These are phyloP conservation scores for Alauda arvensis DNA, from an alignment of 2,797 vertebrate species.

Conservation along the genomic window DNA sequence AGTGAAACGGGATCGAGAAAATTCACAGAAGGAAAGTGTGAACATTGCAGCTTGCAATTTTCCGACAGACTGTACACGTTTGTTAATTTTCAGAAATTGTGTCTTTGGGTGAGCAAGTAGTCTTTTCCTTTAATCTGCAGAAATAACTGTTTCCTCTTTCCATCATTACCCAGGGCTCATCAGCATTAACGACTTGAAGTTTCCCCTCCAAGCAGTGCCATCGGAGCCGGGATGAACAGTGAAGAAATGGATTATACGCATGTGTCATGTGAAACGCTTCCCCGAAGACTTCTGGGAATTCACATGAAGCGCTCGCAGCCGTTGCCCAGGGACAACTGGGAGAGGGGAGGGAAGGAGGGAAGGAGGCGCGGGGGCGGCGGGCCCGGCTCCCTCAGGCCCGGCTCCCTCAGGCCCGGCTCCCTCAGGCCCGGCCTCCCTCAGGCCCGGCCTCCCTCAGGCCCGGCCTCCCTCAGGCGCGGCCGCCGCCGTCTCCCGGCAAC, in stretches of 20 bases:
- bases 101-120: neutral
- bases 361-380: no score
- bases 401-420: no score
- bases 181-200: neutral
- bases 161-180: neutral
- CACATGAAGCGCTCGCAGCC: accelerated
- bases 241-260: neutral
- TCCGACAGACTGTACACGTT: neutral
- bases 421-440: no score
- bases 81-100: neutral
- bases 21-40: neutral
- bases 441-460: neutral
- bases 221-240: neutral
- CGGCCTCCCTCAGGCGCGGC: neutral
- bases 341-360: accelerated
- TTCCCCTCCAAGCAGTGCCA: neutral
- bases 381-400: no score
- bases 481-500: slow-evolving; percentile 7
- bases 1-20: neutral
- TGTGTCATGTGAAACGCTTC: neutral
- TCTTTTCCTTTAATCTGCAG: neutral
- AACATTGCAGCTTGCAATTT: neutral
- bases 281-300: neutral
- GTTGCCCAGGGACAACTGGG: accelerated
- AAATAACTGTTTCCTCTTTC: neutral